Evolutionary conservation across 2,888 invertebrate species (phyloP).

Genomic region (Chironomus tentans): DNA sequence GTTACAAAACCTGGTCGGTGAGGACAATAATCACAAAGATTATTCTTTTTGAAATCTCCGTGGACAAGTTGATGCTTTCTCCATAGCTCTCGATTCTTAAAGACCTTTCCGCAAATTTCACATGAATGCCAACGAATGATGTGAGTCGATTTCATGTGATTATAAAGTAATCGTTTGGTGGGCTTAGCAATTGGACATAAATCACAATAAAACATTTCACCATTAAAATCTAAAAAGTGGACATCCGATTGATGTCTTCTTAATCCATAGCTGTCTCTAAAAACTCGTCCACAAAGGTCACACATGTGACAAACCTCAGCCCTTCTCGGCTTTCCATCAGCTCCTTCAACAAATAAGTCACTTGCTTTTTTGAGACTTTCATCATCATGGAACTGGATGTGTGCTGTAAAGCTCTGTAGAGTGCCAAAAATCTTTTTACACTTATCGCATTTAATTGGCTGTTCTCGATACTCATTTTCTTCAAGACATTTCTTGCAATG

Average conservation of each 20-base stretch:
- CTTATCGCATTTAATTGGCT: background rate
- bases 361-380: background rate
- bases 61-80: background rate
- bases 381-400: background rate
- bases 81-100: background rate
- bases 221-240: background rate
- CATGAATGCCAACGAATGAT: background rate
- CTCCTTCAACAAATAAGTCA: too few relatives aligned
- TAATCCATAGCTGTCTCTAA: background rate
- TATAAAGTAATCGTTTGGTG: background rate
- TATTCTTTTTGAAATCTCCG: background rate
- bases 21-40: background rate
- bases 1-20: background rate
- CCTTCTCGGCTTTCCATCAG: background rate
- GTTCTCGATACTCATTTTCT: background rate
- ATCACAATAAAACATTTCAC: background rate
- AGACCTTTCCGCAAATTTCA: background rate
- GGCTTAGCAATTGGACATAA: background rate
- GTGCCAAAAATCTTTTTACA: constrained; percentile 1
- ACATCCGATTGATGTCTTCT: background rate
- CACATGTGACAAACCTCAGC: background rate
- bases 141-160: constrained; percentile 1
- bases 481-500: background rate
- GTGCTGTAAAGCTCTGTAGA: constrained; percentile 10
- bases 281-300: background rate